Evolutionary conservation across 2,888 invertebrate genomes (phyloP).

Genomic region (Caradrina kadenii): DNA sequence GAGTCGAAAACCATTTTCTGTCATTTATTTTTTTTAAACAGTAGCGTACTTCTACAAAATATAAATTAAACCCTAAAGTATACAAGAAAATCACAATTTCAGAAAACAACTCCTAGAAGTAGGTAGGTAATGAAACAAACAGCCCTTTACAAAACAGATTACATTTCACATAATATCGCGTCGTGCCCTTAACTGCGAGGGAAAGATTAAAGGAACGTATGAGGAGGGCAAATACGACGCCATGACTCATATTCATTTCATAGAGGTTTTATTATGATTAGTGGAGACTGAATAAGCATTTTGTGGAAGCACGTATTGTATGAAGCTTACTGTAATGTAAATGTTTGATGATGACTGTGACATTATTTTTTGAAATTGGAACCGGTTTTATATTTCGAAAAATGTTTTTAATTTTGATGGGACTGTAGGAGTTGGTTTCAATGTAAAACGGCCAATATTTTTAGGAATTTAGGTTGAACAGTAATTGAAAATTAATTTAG

Average conservation of each 20-base stretch:
- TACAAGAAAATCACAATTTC: neutral
- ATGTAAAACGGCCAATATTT: too few relatives aligned
- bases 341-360: too few relatives aligned
- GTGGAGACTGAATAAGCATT: neutral
- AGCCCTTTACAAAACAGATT: conserved; percentile 30
- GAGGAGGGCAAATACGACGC: conserved; percentile 15
- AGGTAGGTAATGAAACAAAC: conserved; percentile 31
- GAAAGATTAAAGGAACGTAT: conserved; percentile 36
- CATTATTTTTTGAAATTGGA: too few relatives aligned
- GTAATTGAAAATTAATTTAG: conserved; percentile 14
- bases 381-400: too few relatives aligned
- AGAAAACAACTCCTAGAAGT: conserved; percentile 3
- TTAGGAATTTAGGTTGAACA: too few relatives aligned
- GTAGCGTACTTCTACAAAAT: too few relatives aligned
- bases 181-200: conserved; percentile 12
- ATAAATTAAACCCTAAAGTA: neutral
- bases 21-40: too few relatives aligned
- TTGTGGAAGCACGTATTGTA: neutral
- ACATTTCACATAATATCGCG: conserved; percentile 22
- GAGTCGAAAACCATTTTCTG: too few relatives aligned
- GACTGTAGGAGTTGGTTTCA: too few relatives aligned
- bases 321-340: neutral
- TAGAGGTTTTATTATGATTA: conserved; percentile 26
- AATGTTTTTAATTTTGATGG: too few relatives aligned
- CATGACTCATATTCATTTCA: conserved; percentile 11